Percentiles rank a stretch among this genome's conserved stretches.
Evolutionary conservation across 2,113 vertebrate genomes (phyloP).

Genomic region (Lepus americanus): DNA sequence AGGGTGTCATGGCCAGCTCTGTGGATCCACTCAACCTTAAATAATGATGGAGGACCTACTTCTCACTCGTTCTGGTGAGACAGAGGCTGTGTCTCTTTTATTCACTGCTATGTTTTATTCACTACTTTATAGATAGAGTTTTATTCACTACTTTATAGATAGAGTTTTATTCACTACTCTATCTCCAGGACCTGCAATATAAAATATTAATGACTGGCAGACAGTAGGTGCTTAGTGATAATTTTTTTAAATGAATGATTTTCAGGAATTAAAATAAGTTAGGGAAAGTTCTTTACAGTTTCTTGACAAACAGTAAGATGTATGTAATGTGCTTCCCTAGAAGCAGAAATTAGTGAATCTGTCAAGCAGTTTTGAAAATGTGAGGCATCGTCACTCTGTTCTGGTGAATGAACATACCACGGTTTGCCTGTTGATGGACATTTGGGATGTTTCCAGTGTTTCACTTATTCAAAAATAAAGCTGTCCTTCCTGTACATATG

Average conservation of each 20-base stretch:
- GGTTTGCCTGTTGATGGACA: neutral
- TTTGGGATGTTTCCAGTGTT: neutral
- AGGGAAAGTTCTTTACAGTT: neutral
- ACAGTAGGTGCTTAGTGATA: neutral
- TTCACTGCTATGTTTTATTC: neutral
- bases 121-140: neutral
- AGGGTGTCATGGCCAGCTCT: conserved; percentile 23
- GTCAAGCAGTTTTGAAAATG: conserved; percentile 7
- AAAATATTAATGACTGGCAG: conserved; percentile 16
- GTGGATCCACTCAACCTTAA: conserved; percentile 2
- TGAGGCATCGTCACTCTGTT: neutral
- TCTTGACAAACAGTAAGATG: conserved; percentile 46
- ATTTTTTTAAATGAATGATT: neutral
- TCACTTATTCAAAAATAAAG: neutral
- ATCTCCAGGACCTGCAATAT: neutral
- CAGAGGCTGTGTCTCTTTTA: neutral
- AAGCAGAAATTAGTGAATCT: neutral
- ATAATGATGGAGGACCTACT: conserved; percentile 11
- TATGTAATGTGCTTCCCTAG: conserved; percentile 2
- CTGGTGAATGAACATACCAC: neutral
- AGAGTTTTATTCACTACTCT: neutral
- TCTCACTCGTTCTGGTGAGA: neutral
- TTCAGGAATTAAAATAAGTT: neutral
- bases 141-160: neutral
- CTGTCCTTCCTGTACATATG: neutral